A percentile compares a stretch with the other conserved stretches of the same genome.
phyloP scores from a whole-genome alignment of 2,113 vertebrate genomes.

The Circaetus gallicus region DNA sequence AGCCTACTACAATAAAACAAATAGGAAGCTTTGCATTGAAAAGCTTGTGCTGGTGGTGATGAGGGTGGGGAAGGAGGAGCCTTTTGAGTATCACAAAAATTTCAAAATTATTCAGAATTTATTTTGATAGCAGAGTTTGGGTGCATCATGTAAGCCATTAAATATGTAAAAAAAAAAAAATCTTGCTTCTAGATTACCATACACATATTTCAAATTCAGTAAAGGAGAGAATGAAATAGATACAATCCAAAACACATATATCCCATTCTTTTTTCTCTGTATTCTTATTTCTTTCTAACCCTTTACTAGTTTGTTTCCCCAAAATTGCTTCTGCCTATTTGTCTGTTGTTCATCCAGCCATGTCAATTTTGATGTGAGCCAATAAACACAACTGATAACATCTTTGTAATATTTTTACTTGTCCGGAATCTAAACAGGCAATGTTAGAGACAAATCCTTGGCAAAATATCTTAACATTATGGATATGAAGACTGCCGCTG shows the following conservation, averaged over 20 bases:
- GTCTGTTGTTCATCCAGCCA: neutral
- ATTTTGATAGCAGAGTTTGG: neutral
- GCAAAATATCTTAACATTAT: neutral
- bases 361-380: neutral
- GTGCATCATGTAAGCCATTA: neutral
- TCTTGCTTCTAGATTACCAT: neutral
- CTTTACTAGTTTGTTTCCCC: neutral
- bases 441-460: neutral
- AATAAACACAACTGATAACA: neutral
- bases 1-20: neutral
- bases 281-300: neutral
- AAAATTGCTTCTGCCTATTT: neutral
- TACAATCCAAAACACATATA: neutral
- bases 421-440: neutral
- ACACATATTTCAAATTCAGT: neutral
- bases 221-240: neutral
- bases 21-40: neutral
- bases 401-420: neutral
- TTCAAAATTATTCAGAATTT: neutral
- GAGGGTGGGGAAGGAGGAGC: fast-evolving
- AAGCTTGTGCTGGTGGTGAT: neutral
- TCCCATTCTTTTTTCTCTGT: neutral
- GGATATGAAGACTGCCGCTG: neutral
- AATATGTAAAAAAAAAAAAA: neutral
- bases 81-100: neutral